Base-by-base conservation (phyloP, 2,797 vertebrate species). In the Danio choprae region DNA sequence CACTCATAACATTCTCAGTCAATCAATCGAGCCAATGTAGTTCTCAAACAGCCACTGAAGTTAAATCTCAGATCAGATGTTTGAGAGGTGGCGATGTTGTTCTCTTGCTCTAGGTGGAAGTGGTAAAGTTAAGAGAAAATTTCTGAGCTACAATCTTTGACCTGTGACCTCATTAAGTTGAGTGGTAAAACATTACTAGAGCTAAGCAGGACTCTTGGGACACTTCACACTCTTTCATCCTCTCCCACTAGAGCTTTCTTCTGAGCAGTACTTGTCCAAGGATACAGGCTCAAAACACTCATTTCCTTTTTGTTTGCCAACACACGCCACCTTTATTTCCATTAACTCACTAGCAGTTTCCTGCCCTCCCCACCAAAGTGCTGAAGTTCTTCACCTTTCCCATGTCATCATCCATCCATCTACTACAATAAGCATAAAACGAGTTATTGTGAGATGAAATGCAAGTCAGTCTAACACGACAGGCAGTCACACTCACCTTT, bases 141-240 rank as follows among this genome's bases (percentile, higher is more conserved):
- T 86, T 90, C 90, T 89, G 87, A 89, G 88, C 88, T 84, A 84
- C 81, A 85, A 87, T 84, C 81, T 80, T 83, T 89, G 87, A 85
- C 87, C 86, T 68, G 70, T 84, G 74, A 89, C 88, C 89, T 87
- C 84, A 77, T 82, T 70, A 74, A 29, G 82, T 74, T 84, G 79
- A 91, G 86, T 40, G 71, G 87, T 88, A 92, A 91, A 91, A 83
- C 87, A 87, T 87, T 80, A 51, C 58, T 64, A 72, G 84, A 85
- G 80, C 87, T 88, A 81, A 56, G 77, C 79, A 84, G 55, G 44
- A 1, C 81, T 85, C 87, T 81, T 87, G 16, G 5, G 85, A 84
- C 86, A 80, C 59, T 56, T 56, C 3, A 56, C 50, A 64, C 63
- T 18, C 62, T 56, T 46, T 80, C 38, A 68, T 53, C 63, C 16